Percentiles rank a stretch among this genome's conserved stretches.
These are phyloP conservation scores for Natrix natrix DNA, from an alignment of 2,797 vertebrate species.

Conservation along the genomic window DNA sequence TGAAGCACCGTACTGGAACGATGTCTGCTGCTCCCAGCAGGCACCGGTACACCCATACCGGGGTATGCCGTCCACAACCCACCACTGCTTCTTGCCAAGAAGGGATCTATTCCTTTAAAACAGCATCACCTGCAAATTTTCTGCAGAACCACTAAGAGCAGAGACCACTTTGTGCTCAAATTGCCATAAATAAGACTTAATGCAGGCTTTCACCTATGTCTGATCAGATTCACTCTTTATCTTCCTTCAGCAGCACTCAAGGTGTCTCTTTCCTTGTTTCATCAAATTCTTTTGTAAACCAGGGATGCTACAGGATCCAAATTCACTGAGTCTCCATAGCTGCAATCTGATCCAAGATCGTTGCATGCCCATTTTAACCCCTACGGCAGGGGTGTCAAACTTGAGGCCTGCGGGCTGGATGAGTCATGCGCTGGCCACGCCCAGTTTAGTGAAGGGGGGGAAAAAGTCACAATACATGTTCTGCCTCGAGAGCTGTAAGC, in stretches of 20 bases:
- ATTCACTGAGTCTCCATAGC: background rate
- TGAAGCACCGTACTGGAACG: no score
- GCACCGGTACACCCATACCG: no score
- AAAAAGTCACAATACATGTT: no score
- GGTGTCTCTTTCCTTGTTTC: background rate
- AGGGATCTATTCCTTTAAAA: background rate
- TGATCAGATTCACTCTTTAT: background rate
- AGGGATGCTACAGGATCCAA: background rate
- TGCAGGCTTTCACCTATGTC: background rate
- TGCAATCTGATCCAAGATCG: background rate
- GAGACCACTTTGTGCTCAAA: background rate
- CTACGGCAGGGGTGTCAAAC: no score
- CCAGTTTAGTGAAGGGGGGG: no score
- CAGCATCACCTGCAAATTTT: background rate
- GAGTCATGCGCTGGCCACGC: no score
- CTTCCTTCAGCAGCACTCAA: background rate
- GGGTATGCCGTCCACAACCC: no score
- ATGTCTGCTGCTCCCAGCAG: no score
- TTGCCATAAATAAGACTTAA: background rate
- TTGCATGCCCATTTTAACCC: background rate
- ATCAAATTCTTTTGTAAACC: background rate
- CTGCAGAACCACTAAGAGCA: background rate
- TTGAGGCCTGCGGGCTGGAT: no score
- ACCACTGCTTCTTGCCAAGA: background rate
- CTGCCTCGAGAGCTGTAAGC: no score